Evolutionary conservation across 2,797 vertebrate genomes (phyloP).

Genomic region (Iguana delicatissima): DNA sequence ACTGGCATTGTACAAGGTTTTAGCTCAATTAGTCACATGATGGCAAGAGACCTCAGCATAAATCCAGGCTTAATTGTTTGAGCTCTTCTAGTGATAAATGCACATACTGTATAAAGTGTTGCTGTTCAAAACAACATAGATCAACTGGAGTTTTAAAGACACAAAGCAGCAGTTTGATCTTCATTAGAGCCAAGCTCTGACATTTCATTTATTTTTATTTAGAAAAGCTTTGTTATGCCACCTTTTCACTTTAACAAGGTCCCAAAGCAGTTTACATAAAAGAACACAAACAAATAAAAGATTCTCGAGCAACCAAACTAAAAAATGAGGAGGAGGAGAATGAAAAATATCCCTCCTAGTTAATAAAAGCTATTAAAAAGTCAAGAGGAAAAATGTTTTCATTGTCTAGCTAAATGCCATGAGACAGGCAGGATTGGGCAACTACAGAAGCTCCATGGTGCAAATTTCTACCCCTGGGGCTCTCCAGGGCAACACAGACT

Average conservation of each 20-base stretch:
- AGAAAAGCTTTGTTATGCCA: neutral
- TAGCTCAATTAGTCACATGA: slow-evolving; percentile 54
- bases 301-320: neutral
- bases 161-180: slow-evolving; percentile 10
- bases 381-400: neutral
- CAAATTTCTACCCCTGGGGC: too few relatives aligned
- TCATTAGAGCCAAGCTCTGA: neutral
- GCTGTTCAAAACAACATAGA: slow-evolving; percentile 23
- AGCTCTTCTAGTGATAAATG: neutral
- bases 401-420: neutral
- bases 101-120: slow-evolving; percentile 13
- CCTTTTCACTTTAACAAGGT: neutral
- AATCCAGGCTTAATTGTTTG: slow-evolving; percentile 38
- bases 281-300: neutral
- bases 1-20: slow-evolving; percentile 45
- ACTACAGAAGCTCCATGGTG: too few relatives aligned
- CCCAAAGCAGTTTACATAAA: neutral
- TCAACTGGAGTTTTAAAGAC: neutral
- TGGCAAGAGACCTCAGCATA: slow-evolving; percentile 47
- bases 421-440: too few relatives aligned
- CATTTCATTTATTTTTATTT: neutral
- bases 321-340: neutral
- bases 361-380: neutral
- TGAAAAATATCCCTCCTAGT: neutral
- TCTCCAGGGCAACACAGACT: too few relatives aligned